phyloP scores from a whole-genome alignment of 1,140 invertebrate species.

The Apocrypta bakeri region DNA sequence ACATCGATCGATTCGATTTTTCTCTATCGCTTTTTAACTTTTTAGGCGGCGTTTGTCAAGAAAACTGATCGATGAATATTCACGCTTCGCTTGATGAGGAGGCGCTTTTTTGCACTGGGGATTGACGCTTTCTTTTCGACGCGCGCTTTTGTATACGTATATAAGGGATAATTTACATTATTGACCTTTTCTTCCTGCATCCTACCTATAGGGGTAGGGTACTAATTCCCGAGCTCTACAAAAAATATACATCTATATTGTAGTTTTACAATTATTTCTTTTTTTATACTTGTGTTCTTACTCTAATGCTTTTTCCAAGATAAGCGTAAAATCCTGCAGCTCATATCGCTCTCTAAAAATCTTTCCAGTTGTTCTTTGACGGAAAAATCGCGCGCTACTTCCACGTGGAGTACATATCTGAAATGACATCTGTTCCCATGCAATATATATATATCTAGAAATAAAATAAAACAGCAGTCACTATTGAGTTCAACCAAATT shows the following conservation, averaged over 20 bases:
- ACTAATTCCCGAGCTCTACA: no score
- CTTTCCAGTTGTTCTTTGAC: no score
- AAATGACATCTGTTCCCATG: slow-evolving; percentile 39
- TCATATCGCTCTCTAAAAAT: no score
- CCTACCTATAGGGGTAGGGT: no score
- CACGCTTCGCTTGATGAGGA: not conserved
- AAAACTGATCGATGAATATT: not conserved
- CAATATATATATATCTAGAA: not conserved
- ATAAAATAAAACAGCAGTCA: slow-evolving; percentile 5
- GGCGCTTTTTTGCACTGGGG: not conserved
- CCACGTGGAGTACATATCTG: slow-evolving; percentile 13
- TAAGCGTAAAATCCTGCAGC: no score
- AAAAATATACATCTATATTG: no score
- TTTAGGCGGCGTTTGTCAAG: not conserved
- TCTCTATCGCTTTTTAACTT: not conserved
- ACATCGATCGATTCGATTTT: no score
- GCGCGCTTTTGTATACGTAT: not conserved
- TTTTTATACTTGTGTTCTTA: no score
- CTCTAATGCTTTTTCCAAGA: no score
- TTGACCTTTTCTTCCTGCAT: not conserved
- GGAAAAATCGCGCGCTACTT: not conserved
- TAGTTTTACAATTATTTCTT: no score
- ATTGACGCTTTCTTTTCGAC: no score
- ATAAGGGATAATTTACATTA: not conserved
- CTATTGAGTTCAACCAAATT: not conserved